phyloP scores from a whole-genome alignment of 2,113 vertebrate species.

The Dipodomys stephensi region DNA sequence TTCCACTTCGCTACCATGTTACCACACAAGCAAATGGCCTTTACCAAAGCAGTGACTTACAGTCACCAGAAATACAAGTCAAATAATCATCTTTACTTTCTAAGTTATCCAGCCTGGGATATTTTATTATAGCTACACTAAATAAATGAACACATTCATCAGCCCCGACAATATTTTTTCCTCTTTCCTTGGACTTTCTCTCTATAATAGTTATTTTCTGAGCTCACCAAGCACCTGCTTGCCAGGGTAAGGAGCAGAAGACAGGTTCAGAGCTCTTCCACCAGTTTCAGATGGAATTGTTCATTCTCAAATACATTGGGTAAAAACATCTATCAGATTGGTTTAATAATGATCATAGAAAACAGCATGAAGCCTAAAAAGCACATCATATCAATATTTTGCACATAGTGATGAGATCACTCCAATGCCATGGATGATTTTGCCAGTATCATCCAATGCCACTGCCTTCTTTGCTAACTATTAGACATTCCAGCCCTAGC shows the following conservation, averaged over 20 bases:
- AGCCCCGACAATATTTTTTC: background rate
- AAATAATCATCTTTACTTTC: background rate
- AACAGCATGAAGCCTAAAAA: conserved; percentile 80
- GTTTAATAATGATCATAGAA: conserved; percentile 76
- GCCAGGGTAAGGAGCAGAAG: background rate
- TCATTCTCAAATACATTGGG: conserved; percentile 47
- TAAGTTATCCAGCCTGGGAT: background rate
- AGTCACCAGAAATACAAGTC: background rate
- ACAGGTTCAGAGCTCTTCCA: background rate
- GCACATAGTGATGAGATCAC: conserved; percentile 61
- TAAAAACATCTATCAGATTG: conserved; percentile 65
- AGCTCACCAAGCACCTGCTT: fast-evolving
- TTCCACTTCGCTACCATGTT: background rate
- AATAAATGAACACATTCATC: background rate
- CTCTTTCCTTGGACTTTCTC: too few relatives aligned
- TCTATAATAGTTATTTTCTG: background rate
- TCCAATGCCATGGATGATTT: background rate
- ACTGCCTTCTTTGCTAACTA: background rate
- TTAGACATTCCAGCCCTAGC: background rate
- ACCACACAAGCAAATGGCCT: background rate
- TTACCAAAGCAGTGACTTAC: background rate
- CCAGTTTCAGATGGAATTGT: conserved; percentile 46
- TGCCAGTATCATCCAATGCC: background rate
- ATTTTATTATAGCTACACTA: background rate
- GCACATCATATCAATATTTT: conserved; percentile 55